Evolutionary conservation across 2,888 invertebrate genomes (phyloP), one percentile per base, ranked within the genome.

Genomic region (Dasypolia templi): DNA sequence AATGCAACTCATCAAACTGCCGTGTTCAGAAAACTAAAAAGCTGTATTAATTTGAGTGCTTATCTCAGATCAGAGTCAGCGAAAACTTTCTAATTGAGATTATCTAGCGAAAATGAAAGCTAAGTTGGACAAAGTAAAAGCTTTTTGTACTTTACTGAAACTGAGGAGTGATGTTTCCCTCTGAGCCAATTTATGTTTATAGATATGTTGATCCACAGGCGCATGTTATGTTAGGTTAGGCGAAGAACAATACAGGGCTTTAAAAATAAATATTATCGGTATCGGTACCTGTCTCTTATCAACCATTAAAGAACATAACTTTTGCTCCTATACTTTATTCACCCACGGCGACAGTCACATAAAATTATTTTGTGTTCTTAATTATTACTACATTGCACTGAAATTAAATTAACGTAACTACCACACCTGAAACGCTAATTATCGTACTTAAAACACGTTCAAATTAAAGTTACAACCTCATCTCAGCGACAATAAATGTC

Each of bases 71-170:
- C 87, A 85, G 83, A 79, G 76, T 70, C 79, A 82, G 75, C 53
- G 75, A 72, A 84, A 91, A 91, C 87, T 92, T 90, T 88, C 81
- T 91, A 91, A 91, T 91, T 90, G 90, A 86, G 87, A 91, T 92
- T 91, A 91, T 90, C 85, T 88, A 86, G 87, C 82, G 82, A 86
- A 89, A 86, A 87, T 89, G 85, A 88, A 88, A 87, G 83, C 75
- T 39, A 68, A 85, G 75, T 84, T 83, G 17, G 32, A 39, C 6
- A 35, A 75, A 75, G 66, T 70, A 75, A 14, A 22, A 58, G 19
- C 68, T 72, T 81, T 79, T 77, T 77, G 56, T 66, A 42, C 32
- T 39, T 61, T n/a, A 4, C 35, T 62, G 14, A 62, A 72, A 55
- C 35, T 72, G 55, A 22, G 26, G 42, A 44, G 51, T 68, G 51